Conservation (phyloP, 2,888 invertebrate genomes). For the Sceliomorpha sp. region DNA sequence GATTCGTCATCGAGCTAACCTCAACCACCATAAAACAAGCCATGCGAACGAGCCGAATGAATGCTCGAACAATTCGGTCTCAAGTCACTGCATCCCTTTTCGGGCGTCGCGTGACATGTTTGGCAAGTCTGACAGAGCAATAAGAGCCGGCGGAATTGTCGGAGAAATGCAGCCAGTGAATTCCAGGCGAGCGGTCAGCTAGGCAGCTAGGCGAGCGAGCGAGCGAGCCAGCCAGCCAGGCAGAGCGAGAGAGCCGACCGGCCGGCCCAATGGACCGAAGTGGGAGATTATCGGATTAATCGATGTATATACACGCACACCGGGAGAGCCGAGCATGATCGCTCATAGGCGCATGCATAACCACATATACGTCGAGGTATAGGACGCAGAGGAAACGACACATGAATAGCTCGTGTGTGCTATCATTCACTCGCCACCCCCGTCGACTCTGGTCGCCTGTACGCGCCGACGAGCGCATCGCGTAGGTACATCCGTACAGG, state of each 20-base stretch:
- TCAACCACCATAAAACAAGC: too few relatives aligned
- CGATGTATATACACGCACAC: constrained; percentile 56
- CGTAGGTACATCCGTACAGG: constrained; percentile 49
- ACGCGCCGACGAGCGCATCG: constrained; percentile 51
- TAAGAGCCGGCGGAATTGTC: background rate
- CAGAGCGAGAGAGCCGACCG: too few relatives aligned
- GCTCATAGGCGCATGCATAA: constrained; percentile 32
- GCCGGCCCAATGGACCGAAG: constrained; percentile 64
- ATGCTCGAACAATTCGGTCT: background rate
- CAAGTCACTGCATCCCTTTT: constrained; percentile 1
- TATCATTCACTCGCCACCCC: constrained; percentile 62
- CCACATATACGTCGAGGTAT: constrained; percentile 26
- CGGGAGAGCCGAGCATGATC: constrained; percentile 21
- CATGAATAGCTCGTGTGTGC: constrained; percentile 60
- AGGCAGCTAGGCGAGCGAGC: too few relatives aligned
- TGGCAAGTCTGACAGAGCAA: background rate
- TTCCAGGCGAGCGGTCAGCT: background rate
- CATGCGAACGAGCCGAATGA: too few relatives aligned
- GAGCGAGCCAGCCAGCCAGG: background rate
- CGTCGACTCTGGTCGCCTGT: constrained; percentile 28
- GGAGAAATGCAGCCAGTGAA: constrained; percentile 5
- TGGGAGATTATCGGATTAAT: constrained; percentile 73
- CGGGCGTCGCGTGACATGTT: background rate
- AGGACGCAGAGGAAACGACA: constrained; percentile 46
- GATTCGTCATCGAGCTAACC: too few relatives aligned